These are phyloP conservation scores for Drosophila picticornis DNA, from an alignment of 2,888 invertebrate species.

Conservation along the genomic window DNA sequence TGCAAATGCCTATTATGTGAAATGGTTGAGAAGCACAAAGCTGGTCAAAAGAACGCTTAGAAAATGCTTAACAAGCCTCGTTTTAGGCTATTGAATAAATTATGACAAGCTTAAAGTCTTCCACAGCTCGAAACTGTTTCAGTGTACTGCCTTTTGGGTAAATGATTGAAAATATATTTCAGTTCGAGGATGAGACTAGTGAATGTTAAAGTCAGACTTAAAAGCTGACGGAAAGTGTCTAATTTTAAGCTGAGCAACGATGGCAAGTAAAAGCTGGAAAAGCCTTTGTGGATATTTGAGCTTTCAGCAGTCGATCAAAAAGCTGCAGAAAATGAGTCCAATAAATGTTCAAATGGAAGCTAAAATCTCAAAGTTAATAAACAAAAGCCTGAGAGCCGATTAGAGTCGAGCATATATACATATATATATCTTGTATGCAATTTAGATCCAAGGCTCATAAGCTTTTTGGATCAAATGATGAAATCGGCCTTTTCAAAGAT, in stretches of 20 bases:
- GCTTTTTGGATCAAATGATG: background rate
- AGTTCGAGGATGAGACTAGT: background rate
- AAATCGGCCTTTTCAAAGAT: background rate
- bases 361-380: background rate
- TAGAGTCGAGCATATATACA: background rate
- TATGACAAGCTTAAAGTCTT: background rate
- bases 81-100: background rate
- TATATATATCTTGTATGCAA: background rate
- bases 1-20: slow-evolving; percentile 4
- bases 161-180: background rate
- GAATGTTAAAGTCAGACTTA: background rate
- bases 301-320: background rate
- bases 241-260: background rate
- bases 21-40: background rate
- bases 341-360: background rate
- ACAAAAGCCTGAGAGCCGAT: background rate
- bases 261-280: background rate
- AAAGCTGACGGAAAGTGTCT: background rate
- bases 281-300: no score
- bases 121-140: background rate
- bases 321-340: background rate
- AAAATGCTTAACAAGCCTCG: background rate
- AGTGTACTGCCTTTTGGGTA: background rate
- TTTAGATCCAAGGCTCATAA: background rate
- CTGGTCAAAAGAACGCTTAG: background rate